A percentile compares a stretch with the other conserved stretches of the same genome.
Conservation (phyloP, 2,113 vertebrate genomes). For the Talpa occidentalis region DNA sequence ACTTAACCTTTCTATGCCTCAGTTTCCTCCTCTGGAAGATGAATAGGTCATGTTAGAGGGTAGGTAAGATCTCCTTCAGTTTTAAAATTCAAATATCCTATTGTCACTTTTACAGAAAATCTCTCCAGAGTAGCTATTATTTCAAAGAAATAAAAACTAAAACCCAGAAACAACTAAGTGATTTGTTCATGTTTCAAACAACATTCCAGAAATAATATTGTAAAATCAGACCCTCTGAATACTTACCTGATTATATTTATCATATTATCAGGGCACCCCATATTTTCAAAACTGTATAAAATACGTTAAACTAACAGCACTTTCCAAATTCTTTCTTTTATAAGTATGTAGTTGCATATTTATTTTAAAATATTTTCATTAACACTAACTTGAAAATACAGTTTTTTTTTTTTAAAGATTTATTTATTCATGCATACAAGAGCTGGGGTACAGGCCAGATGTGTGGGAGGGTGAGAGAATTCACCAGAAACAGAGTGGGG, state of each 20-base stretch:
- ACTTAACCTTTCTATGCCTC: not conserved
- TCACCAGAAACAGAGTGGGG: no score
- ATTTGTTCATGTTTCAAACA: constrained; percentile 34
- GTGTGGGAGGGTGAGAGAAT: no score
- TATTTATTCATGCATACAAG: no score
- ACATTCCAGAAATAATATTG: constrained; percentile 12
- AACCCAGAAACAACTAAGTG: not conserved
- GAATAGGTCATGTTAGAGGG: not conserved
- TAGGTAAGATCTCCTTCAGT: not conserved
- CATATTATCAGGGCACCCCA: not conserved
- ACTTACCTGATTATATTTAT: not conserved
- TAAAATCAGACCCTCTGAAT: constrained; percentile 6
- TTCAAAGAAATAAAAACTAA: constrained; percentile 37
- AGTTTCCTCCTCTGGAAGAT: constrained; percentile 14
- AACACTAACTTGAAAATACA: not conserved
- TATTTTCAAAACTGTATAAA: constrained; percentile 32
- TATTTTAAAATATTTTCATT: constrained; percentile 43
- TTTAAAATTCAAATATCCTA: constrained; percentile 37
- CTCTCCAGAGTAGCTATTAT: constrained; percentile 12
- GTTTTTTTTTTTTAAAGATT: no score
- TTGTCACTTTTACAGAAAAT: constrained; percentile 26
- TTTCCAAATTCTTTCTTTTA: not conserved
- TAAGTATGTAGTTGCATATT: not conserved
- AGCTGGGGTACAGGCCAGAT: no score
- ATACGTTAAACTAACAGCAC: not conserved